phyloP scores from a whole-genome alignment of 2,113 vertebrate species.

The Prunella fulvescens region DNA sequence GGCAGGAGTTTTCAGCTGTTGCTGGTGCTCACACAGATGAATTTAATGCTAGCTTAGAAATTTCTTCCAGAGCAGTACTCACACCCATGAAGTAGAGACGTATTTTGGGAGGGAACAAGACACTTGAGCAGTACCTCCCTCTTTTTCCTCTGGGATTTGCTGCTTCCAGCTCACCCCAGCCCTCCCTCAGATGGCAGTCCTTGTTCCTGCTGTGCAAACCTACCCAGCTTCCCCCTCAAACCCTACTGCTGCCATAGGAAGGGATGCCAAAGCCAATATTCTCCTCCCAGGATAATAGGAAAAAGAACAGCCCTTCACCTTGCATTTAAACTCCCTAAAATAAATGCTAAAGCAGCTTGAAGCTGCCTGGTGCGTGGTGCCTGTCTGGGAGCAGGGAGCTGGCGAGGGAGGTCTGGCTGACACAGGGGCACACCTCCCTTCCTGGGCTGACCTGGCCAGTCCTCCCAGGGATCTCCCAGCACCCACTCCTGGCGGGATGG shows the following conservation, averaged over 20 bases:
- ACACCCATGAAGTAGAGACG: not conserved
- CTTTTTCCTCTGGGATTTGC: not conserved
- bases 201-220: not conserved
- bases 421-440: not conserved
- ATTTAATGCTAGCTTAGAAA: not conserved
- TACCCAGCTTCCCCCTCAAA: not conserved
- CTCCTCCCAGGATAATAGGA: not conserved
- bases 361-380: rapidly evolving
- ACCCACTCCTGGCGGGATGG: not conserved
- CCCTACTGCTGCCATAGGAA: not conserved
- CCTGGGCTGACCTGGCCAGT: not conserved
- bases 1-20: not conserved
- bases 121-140: not conserved
- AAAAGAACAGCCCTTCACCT: not conserved
- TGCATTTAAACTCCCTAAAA: not conserved
- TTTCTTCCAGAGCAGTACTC: not conserved
- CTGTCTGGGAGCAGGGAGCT: not conserved
- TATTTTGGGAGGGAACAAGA: not conserved
- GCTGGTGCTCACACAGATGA: not conserved
- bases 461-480: not conserved
- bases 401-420: not conserved
- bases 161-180: not conserved
- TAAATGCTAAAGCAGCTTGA: not conserved
- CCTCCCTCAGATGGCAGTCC: not conserved
- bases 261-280: not conserved